Percentiles rank a stretch among this genome's conserved stretches.
Evolutionary conservation across 2,888 invertebrate species (phyloP).

Genomic region (Epiblema foenella): DNA sequence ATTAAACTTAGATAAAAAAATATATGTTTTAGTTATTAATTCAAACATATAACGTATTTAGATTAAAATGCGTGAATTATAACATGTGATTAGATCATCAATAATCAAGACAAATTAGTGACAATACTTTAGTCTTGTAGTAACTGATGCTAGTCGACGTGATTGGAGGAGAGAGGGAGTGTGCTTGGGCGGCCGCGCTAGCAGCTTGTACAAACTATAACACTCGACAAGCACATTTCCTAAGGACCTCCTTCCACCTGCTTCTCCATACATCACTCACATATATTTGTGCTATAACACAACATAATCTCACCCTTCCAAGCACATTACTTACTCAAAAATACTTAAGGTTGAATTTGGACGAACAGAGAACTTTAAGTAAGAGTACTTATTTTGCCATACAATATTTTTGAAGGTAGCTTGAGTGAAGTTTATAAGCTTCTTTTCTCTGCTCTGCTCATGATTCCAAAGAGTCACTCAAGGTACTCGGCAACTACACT

Average conservation of each 20-base stretch:
- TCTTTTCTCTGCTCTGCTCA: neutral
- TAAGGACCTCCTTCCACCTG: constrained; percentile 36
- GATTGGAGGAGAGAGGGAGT: constrained; percentile 61
- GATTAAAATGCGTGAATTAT: constrained; percentile 74
- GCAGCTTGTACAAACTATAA: constrained; percentile 23
- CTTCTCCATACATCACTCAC: neutral
- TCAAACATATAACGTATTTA: constrained; percentile 74
- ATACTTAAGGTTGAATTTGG: neutral
- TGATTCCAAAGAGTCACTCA: neutral
- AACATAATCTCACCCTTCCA: neutral
- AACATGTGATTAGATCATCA: constrained; percentile 71
- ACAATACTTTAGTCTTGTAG: constrained; percentile 78
- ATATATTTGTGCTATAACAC: neutral
- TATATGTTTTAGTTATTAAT: constrained; percentile 76
- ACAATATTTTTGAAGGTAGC: neutral
- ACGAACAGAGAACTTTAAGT: neutral
- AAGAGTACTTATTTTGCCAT: neutral
- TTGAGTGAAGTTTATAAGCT: constrained; percentile 5
- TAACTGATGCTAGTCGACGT: constrained; percentile 60
- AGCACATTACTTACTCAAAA: neutral
- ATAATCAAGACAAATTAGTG: constrained; percentile 71
- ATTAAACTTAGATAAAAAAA: constrained; percentile 76
- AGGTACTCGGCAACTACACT: neutral
- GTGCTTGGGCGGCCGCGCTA: constrained; percentile 56
- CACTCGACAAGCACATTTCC: constrained; percentile 65